Conservation (phyloP, 2,113 vertebrate species). For the Oceanodroma tethys region DNA sequence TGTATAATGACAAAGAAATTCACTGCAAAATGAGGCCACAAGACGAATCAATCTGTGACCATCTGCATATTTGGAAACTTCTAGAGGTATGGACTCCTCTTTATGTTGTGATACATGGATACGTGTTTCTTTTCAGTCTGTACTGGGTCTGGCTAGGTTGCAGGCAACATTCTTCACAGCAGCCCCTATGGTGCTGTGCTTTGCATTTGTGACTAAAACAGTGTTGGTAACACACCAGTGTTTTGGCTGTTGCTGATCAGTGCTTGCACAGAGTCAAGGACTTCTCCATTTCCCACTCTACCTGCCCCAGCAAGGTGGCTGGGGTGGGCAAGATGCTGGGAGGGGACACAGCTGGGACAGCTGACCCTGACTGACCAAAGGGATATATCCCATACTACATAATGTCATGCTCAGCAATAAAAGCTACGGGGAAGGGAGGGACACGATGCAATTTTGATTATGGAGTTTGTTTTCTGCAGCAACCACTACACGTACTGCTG, state of each 20-base stretch:
- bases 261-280: not conserved
- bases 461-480: not conserved
- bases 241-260: not conserved
- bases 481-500: fast-evolving
- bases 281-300: not conserved
- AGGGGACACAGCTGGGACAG: not conserved
- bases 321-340: no score
- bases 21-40: not conserved
- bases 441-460: fast-evolving
- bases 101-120: not conserved
- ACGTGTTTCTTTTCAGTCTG: not conserved
- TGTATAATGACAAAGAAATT: not conserved
- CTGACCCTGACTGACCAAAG: not conserved
- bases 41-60: not conserved
- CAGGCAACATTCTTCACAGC: not conserved
- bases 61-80: not conserved
- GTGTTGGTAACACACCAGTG: not conserved
- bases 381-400: not conserved
- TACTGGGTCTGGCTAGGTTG: not conserved
- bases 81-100: not conserved
- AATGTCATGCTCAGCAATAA: not conserved
- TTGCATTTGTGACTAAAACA: not conserved
- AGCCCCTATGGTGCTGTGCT: not conserved
- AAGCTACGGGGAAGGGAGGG: not conserved
- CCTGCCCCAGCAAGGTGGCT: fast-evolving